Percentiles rank a stretch among this genome's conserved stretches.
These are phyloP conservation scores for Sebastes baramenuke DNA, from an alignment of 2,797 vertebrate genomes.

Conservation along the genomic window DNA sequence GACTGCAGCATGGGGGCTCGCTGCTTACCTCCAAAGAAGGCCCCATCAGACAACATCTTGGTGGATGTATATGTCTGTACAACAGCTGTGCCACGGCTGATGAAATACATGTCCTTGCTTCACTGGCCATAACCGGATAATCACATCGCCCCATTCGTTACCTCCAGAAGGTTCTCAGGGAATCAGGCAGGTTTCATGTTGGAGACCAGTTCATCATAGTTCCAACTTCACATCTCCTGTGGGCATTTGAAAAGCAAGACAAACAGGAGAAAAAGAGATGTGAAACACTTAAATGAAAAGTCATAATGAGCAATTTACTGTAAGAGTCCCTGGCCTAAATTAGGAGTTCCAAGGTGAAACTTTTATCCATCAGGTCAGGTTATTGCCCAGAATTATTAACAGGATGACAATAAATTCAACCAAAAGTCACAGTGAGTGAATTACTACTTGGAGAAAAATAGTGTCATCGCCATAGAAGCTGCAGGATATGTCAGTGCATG, in stretches of 20 bases:
- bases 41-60: slow-evolving; percentile 23
- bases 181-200: neutral
- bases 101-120: slow-evolving; percentile 20
- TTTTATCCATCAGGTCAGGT: neutral
- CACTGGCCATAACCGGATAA: neutral
- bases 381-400: neutral
- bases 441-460: too few relatives aligned
- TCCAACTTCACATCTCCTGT: slow-evolving; percentile 25
- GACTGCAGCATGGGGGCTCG: slow-evolving; percentile 3
- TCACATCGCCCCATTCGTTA: neutral
- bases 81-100: neutral
- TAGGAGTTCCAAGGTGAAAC: neutral
- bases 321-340: neutral
- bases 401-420: neutral
- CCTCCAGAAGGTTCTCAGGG: neutral
- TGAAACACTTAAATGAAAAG: slow-evolving; percentile 5
- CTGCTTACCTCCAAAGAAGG: slow-evolving; percentile 43
- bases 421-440: neutral
- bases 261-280: neutral
- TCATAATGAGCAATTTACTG: slow-evolving; percentile 1
- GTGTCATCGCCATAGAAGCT: too few relatives aligned
- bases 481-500: too few relatives aligned
- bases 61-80: neutral
- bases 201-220: neutral
- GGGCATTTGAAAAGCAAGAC: neutral